Conservation (phyloP, 2,113 vertebrate genomes). For the Dermatemys mawii region DNA sequence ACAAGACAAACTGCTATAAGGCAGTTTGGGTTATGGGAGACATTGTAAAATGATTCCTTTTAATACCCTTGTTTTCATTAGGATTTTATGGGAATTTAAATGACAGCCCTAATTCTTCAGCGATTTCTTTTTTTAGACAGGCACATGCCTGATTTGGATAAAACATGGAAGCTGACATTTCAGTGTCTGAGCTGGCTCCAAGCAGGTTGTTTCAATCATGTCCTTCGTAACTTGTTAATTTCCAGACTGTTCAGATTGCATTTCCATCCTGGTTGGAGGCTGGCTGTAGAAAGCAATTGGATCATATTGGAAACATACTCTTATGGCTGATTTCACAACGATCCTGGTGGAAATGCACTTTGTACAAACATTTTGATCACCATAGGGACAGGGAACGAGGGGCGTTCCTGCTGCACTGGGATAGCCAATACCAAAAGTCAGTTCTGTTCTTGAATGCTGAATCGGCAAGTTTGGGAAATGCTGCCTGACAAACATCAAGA, state of each 20-base stretch:
- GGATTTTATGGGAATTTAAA: neutral
- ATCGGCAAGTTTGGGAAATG: neutral
- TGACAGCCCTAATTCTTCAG: neutral
- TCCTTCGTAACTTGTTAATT: slow-evolving; percentile 6
- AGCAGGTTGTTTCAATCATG: neutral
- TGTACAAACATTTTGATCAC: slow-evolving; percentile 5
- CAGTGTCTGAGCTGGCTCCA: neutral
- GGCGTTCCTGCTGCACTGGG: neutral
- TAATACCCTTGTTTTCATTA: neutral
- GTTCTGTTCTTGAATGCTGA: neutral
- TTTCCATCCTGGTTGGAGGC: neutral
- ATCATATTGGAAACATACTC: neutral
- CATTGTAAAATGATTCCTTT: neutral
- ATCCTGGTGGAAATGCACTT: neutral
- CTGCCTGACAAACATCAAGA: neutral
- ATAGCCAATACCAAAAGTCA: neutral
- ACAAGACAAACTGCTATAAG: neutral
- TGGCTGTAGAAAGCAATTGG: neutral
- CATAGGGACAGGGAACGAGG: neutral
- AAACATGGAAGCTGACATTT: neutral
- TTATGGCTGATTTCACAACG: neutral
- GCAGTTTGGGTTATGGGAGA: neutral
- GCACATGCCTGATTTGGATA: rapidly evolving
- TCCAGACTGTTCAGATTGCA: neutral
- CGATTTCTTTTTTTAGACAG: neutral